Evolutionary conservation across 2,113 vertebrate genomes (phyloP), one percentile per base, ranked within the genome.

Genomic region (Cettia cetti): DNA sequence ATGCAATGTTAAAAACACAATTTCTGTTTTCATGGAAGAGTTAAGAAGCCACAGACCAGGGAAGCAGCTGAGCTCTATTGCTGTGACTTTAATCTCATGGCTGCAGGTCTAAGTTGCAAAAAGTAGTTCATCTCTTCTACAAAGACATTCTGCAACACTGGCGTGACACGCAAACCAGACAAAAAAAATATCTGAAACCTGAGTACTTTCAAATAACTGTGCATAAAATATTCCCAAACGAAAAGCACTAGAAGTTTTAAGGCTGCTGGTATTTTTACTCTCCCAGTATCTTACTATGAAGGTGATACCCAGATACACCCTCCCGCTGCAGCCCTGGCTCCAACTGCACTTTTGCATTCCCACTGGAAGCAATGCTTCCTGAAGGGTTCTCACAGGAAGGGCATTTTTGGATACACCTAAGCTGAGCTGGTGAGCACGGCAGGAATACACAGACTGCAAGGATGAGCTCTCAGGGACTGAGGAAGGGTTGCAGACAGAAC

Each of bases 281-380:
- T 53, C 40, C 40, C 42, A 37, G 6, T 15, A 65, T 2, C 11
- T 35, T 11, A 19, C 18, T 26, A 18, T 18, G 19, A 49, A 79
- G 56, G 11, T 40, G 19, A 33, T 45, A 15, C 15, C 45, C 18
- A 8, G 49, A 40, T 10, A 45, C 15, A 39, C 16, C 26, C 18
- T 66, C 33, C 39, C 0, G 0, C 22, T 54, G 7, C 65, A 76
- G 13, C 39, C 35, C 35, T 11, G 15, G 44, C 50, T 54, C 35
- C 53, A 78, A 3, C 9, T 10, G 53, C 44, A 33, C 37, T 30
- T 71, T 30, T 17, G 11, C 15, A 9, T 7, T 53, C 45, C 10
- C 35, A 26, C 0, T 0, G 16, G 70, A 42, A 85, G 50, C 60
- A 40, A 18, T 2, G 14, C 23, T n/a, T 61, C n/a, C 0, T 6